These are phyloP conservation scores for Epistrophella euchroma DNA, from an alignment of 2,888 invertebrate genomes.

Conservation along the genomic window DNA sequence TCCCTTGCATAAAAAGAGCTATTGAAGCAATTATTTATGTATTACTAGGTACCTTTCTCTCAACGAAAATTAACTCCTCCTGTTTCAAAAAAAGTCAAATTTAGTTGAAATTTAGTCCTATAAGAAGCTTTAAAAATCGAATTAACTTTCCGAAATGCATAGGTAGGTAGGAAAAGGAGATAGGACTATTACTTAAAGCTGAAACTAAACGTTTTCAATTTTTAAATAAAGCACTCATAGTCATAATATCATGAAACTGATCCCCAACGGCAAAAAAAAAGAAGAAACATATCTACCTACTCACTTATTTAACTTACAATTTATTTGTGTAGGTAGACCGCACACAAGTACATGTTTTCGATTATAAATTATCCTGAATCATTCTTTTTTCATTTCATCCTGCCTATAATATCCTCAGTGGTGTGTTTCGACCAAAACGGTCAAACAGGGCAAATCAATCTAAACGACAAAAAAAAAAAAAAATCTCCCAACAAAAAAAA, in stretches of 20 bases:
- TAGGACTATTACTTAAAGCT: not conserved
- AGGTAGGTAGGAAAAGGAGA: not conserved
- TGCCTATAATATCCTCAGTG: slow-evolving; percentile 10
- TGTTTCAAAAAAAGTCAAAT: not conserved
- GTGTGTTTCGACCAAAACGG: slow-evolving; percentile 42
- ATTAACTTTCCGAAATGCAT: not conserved
- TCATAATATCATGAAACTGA: slow-evolving; percentile 31
- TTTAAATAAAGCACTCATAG: slow-evolving; percentile 38
- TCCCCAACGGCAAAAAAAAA: not conserved
- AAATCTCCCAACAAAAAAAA: slow-evolving; percentile 4
- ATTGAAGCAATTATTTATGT: too few relatives aligned
- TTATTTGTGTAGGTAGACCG: not conserved
- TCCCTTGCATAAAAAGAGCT: too few relatives aligned
- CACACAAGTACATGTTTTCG: slow-evolving; percentile 58
- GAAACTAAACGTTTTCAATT: slow-evolving; percentile 49
- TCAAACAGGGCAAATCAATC: slow-evolving; percentile 72
- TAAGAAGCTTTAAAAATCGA: not conserved
- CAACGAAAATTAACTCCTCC: too few relatives aligned
- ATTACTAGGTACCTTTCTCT: too few relatives aligned
- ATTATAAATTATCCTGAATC: slow-evolving; percentile 73
- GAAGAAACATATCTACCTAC: not conserved
- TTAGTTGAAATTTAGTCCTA: not conserved
- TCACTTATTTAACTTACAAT: slow-evolving; percentile 23
- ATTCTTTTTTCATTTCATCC: slow-evolving; percentile 68
- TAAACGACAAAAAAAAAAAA: slow-evolving; percentile 9